Conservation (phyloP, 2,797 vertebrate genomes). For the Masticophis lateralis region DNA sequence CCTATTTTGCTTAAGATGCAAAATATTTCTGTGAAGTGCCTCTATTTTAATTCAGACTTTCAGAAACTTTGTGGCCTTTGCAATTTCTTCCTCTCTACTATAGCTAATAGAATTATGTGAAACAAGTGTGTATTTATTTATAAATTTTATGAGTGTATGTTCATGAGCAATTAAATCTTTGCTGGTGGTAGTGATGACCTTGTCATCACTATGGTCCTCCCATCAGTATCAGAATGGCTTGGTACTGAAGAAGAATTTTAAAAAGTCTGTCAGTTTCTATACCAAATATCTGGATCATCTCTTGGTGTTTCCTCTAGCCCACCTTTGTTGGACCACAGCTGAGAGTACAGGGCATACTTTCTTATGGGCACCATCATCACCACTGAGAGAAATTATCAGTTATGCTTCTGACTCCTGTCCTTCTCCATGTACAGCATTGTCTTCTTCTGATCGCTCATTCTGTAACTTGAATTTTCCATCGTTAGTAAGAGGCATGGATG, state of each 20-base stretch:
- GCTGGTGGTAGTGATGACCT: not conserved
- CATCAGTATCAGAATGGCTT: not conserved
- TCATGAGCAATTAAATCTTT: not conserved
- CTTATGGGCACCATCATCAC: not conserved
- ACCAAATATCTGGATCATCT: not conserved
- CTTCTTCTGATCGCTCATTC: conserved; percentile 73
- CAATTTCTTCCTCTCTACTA: not conserved
- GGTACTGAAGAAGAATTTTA: not conserved
- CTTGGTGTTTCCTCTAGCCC: not conserved
- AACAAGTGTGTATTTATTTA: not conserved
- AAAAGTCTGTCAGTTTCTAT: conserved; percentile 37
- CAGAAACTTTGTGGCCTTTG: not conserved
- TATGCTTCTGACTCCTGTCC: conserved; percentile 92
- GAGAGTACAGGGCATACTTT: conserved; percentile 3
- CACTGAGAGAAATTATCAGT: not conserved
- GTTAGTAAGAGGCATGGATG: conserved; percentile 88
- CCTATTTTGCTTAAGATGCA: conserved; percentile 23
- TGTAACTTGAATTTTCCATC: conserved; percentile 93
- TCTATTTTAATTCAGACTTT: not conserved
- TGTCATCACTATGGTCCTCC: not conserved
- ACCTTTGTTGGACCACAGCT: not conserved
- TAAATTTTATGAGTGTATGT: not conserved
- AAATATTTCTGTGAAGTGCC: not conserved
- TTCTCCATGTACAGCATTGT: conserved; percentile 65
- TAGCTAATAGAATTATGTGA: not conserved